Evolutionary conservation across 2,797 vertebrate genomes (phyloP).

Genomic region (Micrastur ruficollis): DNA sequence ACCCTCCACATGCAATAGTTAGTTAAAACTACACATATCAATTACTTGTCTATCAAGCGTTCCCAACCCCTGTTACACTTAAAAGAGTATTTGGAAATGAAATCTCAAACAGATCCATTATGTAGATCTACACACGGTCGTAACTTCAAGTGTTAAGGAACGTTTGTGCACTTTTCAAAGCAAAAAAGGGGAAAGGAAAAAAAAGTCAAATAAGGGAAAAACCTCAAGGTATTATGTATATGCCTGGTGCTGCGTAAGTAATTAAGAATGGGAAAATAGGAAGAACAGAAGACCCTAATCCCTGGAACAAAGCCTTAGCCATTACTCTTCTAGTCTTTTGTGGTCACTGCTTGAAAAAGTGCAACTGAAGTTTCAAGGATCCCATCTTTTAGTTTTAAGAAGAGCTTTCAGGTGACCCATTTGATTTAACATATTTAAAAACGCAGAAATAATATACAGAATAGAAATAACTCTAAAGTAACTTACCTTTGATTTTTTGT

Average conservation of each 20-base stretch:
- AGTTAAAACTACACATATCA: not conserved
- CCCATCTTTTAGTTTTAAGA: not conserved
- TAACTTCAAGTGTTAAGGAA: not conserved
- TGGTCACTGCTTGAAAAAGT: not conserved
- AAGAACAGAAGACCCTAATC: not conserved
- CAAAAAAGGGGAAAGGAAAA: not conserved
- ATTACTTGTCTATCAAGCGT: not conserved
- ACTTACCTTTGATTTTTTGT: conserved; percentile 85
- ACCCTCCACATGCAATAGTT: not conserved
- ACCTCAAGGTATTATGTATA: not conserved
- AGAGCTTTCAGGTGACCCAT: not conserved
- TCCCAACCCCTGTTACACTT: not conserved
- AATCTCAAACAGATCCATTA: not conserved
- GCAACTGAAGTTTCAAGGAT: not conserved
- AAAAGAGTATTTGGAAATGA: not conserved
- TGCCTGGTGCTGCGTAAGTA: not conserved
- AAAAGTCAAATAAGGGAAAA: not conserved
- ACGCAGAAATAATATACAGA: not conserved
- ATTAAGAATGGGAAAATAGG: not conserved
- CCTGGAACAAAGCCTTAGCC: not conserved
- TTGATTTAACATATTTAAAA: not conserved
- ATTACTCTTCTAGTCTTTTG: not conserved
- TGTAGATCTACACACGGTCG: too few species aligned
- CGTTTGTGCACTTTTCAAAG: not conserved
- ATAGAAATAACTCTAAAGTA: conserved; percentile 60